Evolutionary conservation across 1,140 invertebrate genomes (phyloP), one percentile per base, ranked within the genome.

Genomic region (Drosophila nigrodunni): DNA sequence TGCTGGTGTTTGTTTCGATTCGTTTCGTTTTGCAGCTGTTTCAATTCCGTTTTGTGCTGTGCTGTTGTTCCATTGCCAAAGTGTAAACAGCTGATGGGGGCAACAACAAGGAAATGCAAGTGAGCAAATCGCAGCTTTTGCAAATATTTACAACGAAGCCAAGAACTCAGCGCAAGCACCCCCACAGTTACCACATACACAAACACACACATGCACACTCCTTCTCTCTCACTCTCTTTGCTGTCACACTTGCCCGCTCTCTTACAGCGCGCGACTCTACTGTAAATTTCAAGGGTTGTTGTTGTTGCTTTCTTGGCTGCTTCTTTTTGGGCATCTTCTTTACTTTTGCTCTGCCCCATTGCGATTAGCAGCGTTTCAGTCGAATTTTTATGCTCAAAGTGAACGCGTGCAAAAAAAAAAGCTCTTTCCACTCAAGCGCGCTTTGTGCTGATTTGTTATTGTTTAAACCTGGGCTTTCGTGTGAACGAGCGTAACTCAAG

Each of bases 331-430:
- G 74, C 77, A 69, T 85, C 78, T 90, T 85, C 83, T 76, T 89
- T 49, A 55, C 41, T 54, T 58, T 66, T 58, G 62, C 69, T 89
- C 61, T 78, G 88, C 66, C 59, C 78, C 77, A 67, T 39, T 77
- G 67, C 82, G 80, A 80, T 83, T 83, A 78, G 85, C 70, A 78
- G 85, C 70, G 60, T 83, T 88, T 88, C 83, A 89, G 85, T 89
- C 85, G 69, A 77, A 72, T 89, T 89, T 79, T 90, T 76, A 68
- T 64, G 75, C 78, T 77, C 75, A 50, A 79, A 68, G 77, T 74
- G 77, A 75, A 77, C 86, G 86, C 78, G 77, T 81, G 68, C 78
- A 78, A 70, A 30, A 83, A 85, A 78, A 70, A 30, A 83, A 85
- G 67, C 66, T 57, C 52, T 54, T 57, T 68, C 8, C 60, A 47